A percentile compares a stretch with the other conserved stretches of the same genome.
These are phyloP conservation scores for Apomyelois bistriatella DNA, from an alignment of 2,888 invertebrate species.

Conservation along the genomic window DNA sequence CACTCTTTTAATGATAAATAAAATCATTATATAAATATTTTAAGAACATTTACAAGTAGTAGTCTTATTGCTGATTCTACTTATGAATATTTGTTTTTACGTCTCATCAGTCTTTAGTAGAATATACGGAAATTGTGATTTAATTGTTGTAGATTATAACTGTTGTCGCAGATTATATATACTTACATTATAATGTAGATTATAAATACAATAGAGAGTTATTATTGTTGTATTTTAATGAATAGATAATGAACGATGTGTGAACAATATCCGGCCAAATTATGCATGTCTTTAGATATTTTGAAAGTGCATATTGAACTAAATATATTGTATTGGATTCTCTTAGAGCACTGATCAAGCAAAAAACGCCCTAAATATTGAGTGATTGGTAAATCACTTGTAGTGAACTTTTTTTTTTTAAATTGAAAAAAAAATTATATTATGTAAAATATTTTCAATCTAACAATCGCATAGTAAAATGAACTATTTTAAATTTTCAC, in stretches of 20 bases:
- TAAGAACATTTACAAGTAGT: conserved; percentile 74
- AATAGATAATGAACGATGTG: conserved; percentile 58
- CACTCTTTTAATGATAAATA: conserved; percentile 52
- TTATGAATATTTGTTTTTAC: conserved; percentile 53
- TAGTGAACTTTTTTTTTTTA: too few species aligned
- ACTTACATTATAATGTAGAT: conserved; percentile 65
- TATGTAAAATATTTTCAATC: too few species aligned
- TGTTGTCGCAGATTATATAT: conserved; percentile 65
- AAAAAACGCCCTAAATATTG: conserved; percentile 10
- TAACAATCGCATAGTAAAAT: too few species aligned
- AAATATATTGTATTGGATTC: conserved; percentile 47
- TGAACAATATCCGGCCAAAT: conserved; percentile 71
- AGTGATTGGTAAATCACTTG: not conserved
- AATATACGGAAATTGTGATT: conserved; percentile 70
- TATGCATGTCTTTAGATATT: conserved; percentile 62
- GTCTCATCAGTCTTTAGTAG: conserved; percentile 58
- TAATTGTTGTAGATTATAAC: conserved; percentile 72
- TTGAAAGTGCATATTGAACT: conserved; percentile 58
- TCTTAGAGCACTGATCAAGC: conserved; percentile 52
- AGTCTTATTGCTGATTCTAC: conserved; percentile 62
- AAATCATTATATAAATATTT: conserved; percentile 64
- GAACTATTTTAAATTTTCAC: too few species aligned
- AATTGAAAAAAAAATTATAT: too few species aligned
- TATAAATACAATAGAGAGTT: conserved; percentile 68
- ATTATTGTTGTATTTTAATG: conserved; percentile 72